Base-by-base conservation (phyloP, 1,140 invertebrate genomes). In the Drosophila arawakana region DNA sequence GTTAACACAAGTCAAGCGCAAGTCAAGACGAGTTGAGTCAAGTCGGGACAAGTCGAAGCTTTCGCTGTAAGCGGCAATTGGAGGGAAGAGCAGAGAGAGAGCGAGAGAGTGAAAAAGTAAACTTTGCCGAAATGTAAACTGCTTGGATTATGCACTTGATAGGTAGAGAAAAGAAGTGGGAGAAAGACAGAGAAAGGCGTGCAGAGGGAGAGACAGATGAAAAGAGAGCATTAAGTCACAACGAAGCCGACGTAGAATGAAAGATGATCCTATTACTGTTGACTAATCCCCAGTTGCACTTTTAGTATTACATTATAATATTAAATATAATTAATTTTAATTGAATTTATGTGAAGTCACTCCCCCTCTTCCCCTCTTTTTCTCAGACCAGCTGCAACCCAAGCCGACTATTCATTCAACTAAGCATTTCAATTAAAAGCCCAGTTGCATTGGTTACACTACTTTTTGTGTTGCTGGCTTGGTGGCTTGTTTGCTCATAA, bases 381-480 rank as follows among this genome's bases (percentile, higher is more conserved):
- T 30, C 25, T 0, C 4, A 30, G 11, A 13, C 3, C 30, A 37
- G 50, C 50, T 54, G 50, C 25, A 47, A 15, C 41, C 41, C 2
- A 11, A 44, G 10, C 25, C 25, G 25, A 37, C 30, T 54, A 34
- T 57, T 57, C 54, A 57, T 57, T 57, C 54, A 57, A 57, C 54
- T 57, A 25, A 41, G 15, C 62, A 52, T 58, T 41, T 65, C 63
- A 83, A 83, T 76, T 70, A 60, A 52, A 62, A 70, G 68, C 55
- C 59, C 52, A 63, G 18, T 18, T 52, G 65, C 72, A 69, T 57
- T 75, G 52, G 57, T 44, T 37, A 44, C 13, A 75, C 49, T 41
- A 79, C 63, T 80, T 84, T 77, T 84, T 80, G 84, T 74, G 35
- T 52, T 3, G 50, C 2, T 52, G 9, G 15, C 21, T 10, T 34